Evolutionary conservation across 1,140 invertebrate species (phyloP).

Genomic region (Drosophila leontia): DNA sequence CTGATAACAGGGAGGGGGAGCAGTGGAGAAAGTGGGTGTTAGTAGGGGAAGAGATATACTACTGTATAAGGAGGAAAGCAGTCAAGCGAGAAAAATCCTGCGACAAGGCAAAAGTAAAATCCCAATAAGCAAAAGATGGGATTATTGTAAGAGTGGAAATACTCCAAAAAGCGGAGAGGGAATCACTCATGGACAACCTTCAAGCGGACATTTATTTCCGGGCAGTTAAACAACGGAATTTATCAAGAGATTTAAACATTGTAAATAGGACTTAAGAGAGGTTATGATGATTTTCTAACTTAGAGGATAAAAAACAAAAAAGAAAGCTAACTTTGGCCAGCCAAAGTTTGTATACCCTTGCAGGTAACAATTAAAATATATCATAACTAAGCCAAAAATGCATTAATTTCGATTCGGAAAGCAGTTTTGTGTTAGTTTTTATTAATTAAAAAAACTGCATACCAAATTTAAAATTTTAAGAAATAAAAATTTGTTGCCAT

Average conservation of each 20-base stretch:
- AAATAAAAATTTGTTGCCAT: too few relatives aligned
- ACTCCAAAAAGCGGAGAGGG: background rate
- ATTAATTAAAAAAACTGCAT: too few relatives aligned
- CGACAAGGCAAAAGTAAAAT: conserved; percentile 8
- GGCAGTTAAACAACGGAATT: conserved; percentile 9
- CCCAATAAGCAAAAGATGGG: conserved; percentile 22
- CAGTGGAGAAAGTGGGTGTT: background rate
- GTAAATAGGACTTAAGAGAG: background rate
- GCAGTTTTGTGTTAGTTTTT: too few relatives aligned
- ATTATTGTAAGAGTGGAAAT: conserved; percentile 23
- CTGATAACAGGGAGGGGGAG: conserved; percentile 16
- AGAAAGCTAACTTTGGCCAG: too few relatives aligned
- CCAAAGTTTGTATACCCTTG: too few relatives aligned
- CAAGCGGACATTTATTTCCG: conserved; percentile 4
- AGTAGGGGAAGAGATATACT: background rate
- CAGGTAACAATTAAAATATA: too few relatives aligned
- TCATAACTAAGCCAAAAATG: too few relatives aligned
- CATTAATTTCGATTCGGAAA: too few relatives aligned
- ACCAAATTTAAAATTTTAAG: too few relatives aligned
- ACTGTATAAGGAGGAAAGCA: background rate
- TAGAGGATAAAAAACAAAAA: background rate
- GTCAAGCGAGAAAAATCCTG: conserved; percentile 26
- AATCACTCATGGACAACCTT: conserved; percentile 9
- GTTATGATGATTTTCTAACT: background rate
- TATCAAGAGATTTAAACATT: background rate